Conservation (phyloP, 2,113 vertebrate genomes). For the Chinchilla lanigera region DNA sequence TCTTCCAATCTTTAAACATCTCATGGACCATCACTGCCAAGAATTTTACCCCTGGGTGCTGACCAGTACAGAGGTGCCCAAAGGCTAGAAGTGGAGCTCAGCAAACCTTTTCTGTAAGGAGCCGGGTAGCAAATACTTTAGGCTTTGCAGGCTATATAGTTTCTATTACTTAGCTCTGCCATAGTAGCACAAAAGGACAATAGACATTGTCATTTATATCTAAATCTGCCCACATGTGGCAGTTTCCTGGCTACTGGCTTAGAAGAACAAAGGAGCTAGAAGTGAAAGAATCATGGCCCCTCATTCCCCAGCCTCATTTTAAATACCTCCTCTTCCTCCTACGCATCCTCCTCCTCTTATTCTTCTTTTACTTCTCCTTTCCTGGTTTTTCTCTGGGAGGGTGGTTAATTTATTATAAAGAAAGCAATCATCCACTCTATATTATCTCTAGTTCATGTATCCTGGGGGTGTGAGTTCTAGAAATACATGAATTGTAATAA, state of each 20-base stretch:
- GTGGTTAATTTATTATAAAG: neutral
- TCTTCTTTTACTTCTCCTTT: neutral
- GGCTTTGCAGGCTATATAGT: neutral
- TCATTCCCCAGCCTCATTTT: neutral
- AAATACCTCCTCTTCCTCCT: neutral
- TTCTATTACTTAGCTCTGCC: neutral
- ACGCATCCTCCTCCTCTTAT: neutral
- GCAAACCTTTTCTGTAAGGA: neutral
- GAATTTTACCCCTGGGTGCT: neutral
- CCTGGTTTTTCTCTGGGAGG: neutral
- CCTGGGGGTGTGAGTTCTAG: neutral
- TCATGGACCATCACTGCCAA: neutral
- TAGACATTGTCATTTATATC: accelerated
- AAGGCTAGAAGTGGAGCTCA: neutral
- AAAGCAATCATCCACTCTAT: neutral
- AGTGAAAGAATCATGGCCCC: neutral
- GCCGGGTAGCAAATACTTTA: neutral
- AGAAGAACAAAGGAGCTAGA: neutral
- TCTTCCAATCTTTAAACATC: neutral
- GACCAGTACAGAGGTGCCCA: neutral
- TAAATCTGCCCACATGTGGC: neutral
- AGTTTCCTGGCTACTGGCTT: neutral
- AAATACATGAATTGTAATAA: neutral
- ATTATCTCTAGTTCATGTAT: neutral
- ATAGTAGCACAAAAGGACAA: accelerated